Base-by-base conservation (phyloP, 1,140 invertebrate species). In the Pseudomyrmex pallidus region DNA sequence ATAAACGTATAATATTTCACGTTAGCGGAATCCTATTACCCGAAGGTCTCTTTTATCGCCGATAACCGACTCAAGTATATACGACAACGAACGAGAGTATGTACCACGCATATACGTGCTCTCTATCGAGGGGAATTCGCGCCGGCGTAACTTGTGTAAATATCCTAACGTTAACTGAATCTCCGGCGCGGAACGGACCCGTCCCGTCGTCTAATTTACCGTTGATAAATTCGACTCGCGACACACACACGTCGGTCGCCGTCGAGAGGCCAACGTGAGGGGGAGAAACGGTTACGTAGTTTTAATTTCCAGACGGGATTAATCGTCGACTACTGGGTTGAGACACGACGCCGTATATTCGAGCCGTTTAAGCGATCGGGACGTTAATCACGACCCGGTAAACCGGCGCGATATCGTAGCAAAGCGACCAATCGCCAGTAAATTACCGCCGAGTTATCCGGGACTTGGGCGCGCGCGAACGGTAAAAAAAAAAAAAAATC, bases 361-460 rank as follows among this genome's bases (percentile, higher is more conserved):
- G 44, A 52, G 20, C 22, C 50, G 84, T 48, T 72, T 50, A 72
- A 77, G 15, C 84, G 82, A 50, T 84, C 56, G 35, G 66, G 67
- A 82, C 78, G 85, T 86, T 85, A 86, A 86, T 86, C 85, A 82
- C 84, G 74, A 35, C 35, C 50, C 46, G 54, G 52, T 73, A 35
- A 70, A 84, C 82, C 44, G 50, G 20, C 61, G 63, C 84, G 74
- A 85, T 82, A 82, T 74, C 76, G 74, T 48, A 25, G 13, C n/a
- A 52, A 61, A 80, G 44, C 52, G n/a, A 59, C 25, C 84, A 50
- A 85, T 87, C 76, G 52, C n/a, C 70, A 17, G 76, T 86, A 85
- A 86, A 86, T 85, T 82, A 82, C 56, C 20, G 35, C 35, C 35
- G 5, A 35, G 35, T 35, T 35, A 35, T 35, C 35, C 35, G 35